phyloP scores from a whole-genome alignment of 2,113 vertebrate genomes.

The Chaenogobius annularis region DNA sequence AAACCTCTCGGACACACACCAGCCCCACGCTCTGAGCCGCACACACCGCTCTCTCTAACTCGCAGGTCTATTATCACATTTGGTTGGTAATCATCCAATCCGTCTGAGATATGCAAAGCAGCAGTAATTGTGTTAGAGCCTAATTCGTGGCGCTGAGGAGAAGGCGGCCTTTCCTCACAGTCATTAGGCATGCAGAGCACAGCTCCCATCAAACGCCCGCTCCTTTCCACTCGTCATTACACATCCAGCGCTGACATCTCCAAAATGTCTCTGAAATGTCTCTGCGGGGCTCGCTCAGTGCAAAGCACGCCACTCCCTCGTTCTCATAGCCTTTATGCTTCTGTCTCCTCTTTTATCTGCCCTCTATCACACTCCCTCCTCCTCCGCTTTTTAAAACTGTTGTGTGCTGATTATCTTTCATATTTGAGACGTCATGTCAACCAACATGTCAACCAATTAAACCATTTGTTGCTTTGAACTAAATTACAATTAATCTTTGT shows the following conservation, averaged over 20 bases:
- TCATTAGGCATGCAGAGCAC: constrained; percentile 71
- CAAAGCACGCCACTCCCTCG: constrained; percentile 53
- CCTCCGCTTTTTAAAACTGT: constrained; percentile 17
- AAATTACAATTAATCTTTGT: no score
- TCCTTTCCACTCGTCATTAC: constrained; percentile 64
- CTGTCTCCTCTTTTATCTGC: constrained; percentile 45
- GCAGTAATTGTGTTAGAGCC: constrained; percentile 73
- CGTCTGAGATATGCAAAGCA: constrained; percentile 74
- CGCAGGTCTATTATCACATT: constrained; percentile 69
- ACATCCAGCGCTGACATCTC: constrained; percentile 58
- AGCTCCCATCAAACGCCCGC: constrained; percentile 59
- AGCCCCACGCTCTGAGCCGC: neutral
- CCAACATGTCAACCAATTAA: neutral
- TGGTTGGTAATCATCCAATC: constrained; percentile 73
- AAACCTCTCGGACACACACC: constrained; percentile 17
- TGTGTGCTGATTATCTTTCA: constrained; percentile 13
- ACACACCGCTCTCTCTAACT: constrained; percentile 53
- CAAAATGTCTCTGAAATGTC: constrained; percentile 63
- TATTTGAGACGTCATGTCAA: constrained; percentile 4
- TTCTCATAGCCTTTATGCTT: constrained; percentile 47
- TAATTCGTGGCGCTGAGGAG: constrained; percentile 64
- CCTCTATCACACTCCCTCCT: constrained; percentile 33
- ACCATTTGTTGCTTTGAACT: neutral
- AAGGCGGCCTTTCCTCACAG: constrained; percentile 60
- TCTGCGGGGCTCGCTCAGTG: constrained; percentile 44